Evolutionary conservation across 2,888 invertebrate species (phyloP).

Genomic region (Himalopsyche japonica): DNA sequence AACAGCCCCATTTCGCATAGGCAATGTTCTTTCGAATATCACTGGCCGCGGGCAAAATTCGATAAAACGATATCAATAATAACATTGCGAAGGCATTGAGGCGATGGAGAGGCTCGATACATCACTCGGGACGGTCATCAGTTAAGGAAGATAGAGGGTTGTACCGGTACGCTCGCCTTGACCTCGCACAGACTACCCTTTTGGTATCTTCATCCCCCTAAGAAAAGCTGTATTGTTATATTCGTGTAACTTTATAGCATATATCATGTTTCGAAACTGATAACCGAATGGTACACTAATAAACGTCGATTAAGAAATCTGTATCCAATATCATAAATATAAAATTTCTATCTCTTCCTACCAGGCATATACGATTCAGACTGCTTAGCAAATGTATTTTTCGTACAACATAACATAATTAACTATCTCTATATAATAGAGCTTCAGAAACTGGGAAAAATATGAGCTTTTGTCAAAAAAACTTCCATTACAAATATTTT

Average conservation of each 20-base stretch:
- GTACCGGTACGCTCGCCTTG: background rate
- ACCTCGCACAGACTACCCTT: background rate
- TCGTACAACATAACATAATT: too few relatives aligned
- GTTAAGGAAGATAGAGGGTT: constrained; percentile 8
- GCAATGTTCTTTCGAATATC: background rate
- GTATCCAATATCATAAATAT: too few relatives aligned
- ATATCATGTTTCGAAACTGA: background rate
- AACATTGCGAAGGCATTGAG: constrained; percentile 28
- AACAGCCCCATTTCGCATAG: background rate
- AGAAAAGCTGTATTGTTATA: background rate
- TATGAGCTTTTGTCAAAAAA: too few relatives aligned
- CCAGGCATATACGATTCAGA: too few relatives aligned
- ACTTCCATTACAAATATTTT: too few relatives aligned
- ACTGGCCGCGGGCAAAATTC: constrained; percentile 5
- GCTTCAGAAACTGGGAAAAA: too few relatives aligned
- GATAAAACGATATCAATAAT: constrained; percentile 33
- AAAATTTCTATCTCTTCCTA: too few relatives aligned
- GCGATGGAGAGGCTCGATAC: constrained; percentile 9
- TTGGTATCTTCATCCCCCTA: constrained; percentile 13
- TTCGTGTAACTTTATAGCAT: background rate
- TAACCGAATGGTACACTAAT: too few relatives aligned
- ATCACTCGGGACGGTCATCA: constrained; percentile 21
- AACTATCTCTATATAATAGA: too few relatives aligned
- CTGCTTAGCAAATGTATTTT: too few relatives aligned
- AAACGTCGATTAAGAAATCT: too few relatives aligned